Conservation (phyloP, 23 tunicate species). For the Phallusia fumigata region DNA sequence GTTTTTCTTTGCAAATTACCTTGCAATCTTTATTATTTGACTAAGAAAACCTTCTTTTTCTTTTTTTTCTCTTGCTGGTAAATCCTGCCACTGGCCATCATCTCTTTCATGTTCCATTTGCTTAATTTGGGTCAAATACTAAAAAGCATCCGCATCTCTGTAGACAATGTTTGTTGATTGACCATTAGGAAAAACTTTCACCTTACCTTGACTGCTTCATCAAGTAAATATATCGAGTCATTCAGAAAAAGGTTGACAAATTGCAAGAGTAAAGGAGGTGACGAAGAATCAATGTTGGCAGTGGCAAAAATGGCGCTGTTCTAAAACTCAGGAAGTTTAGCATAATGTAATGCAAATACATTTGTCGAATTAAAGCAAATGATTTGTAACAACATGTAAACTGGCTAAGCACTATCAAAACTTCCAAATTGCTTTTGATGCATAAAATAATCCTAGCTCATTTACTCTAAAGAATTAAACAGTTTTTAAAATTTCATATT, state of each 20-base stretch:
- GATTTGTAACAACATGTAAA: too few relatives aligned
- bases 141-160: not conserved
- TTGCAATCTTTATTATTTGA: constrained; percentile 30
- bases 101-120: constrained; percentile 34
- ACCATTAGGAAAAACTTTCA: not conserved
- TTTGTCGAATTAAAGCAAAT: too few relatives aligned
- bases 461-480: too few relatives aligned
- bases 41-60: constrained; percentile 39
- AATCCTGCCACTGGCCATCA: constrained; percentile 53
- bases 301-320: constrained; percentile 22
- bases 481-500: too few relatives aligned
- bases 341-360: too few relatives aligned
- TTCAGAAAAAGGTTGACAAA: constrained; percentile 73
- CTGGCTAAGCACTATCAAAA: too few relatives aligned
- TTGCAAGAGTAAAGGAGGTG: constrained; percentile 64
- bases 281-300: constrained; percentile 40
- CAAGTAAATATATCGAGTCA: constrained; percentile 68
- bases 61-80: constrained; percentile 29
- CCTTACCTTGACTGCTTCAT: constrained; percentile 61
- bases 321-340: not conserved
- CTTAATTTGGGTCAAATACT: constrained; percentile 46
- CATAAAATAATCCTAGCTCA: too few relatives aligned
- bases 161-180: not conserved
- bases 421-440: too few relatives aligned
- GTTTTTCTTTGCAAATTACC: not conserved